A percentile compares a stretch with the other conserved stretches of the same genome.
These are phyloP conservation scores for Lepidocyrtoides sp. DNA, from an alignment of 2,888 invertebrate species.

Conservation along the genomic window DNA sequence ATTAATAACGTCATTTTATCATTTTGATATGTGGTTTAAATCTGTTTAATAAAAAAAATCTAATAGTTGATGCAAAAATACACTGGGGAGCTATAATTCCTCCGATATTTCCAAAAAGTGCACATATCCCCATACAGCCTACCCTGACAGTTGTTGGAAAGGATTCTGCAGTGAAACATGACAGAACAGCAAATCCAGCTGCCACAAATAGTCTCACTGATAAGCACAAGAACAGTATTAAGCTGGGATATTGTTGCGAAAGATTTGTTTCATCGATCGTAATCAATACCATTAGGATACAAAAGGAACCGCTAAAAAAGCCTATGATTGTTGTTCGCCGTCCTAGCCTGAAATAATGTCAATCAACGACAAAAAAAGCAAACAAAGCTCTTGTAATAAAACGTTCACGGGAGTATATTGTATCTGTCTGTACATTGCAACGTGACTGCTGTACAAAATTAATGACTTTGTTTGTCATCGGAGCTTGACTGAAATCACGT, in stretches of 20 bases:
- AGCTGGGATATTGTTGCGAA: slow-evolving; percentile 52
- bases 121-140: slow-evolving; percentile 80
- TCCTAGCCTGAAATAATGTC: slow-evolving; percentile 72
- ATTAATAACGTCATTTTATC: too few species aligned
- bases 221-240: slow-evolving; percentile 70
- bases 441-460: slow-evolving; percentile 46
- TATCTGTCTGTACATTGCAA: slow-evolving; percentile 14
- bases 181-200: slow-evolving; percentile 79
- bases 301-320: slow-evolving; percentile 61
- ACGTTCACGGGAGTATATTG: slow-evolving; percentile 29
- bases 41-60: not conserved
- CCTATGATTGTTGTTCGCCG: slow-evolving; percentile 77
- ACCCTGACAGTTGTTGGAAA: slow-evolving; percentile 79
- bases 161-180: slow-evolving; percentile 81
- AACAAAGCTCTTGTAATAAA: slow-evolving; percentile 51
- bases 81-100: slow-evolving; percentile 82
- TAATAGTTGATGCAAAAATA: slow-evolving; percentile 81
- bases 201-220: slow-evolving; percentile 73
- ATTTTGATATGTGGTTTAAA: not conserved
- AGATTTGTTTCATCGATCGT: slow-evolving; percentile 71
- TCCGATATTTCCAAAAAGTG: slow-evolving; percentile 81
- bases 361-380: slow-evolving; percentile 61
- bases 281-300: slow-evolving; percentile 66
- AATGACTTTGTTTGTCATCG: slow-evolving; percentile 48
- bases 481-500: slow-evolving; percentile 2